Conservation (phyloP, 2,113 vertebrate genomes). For the Otocyon megalotis region DNA sequence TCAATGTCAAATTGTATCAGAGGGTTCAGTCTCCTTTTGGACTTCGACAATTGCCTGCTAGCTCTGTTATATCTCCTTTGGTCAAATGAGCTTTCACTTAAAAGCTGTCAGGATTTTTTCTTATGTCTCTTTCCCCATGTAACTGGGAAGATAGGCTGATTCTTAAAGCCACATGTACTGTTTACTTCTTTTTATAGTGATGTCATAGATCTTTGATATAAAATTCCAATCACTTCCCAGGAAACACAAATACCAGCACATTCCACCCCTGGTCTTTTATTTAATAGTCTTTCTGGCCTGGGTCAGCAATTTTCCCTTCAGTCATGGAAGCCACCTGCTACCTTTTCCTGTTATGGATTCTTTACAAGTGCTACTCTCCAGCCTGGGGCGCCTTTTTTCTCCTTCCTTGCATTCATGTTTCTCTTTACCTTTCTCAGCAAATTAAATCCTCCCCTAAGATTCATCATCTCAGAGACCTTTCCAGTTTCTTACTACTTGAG, state of each 20-base stretch:
- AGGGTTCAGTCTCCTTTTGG: conserved; percentile 42
- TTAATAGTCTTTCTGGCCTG: background rate
- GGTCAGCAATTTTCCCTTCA: background rate
- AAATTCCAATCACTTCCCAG: conserved; percentile 29
- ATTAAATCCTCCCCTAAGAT: background rate
- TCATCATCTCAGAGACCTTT: conserved; percentile 15
- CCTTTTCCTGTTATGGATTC: background rate
- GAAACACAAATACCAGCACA: background rate
- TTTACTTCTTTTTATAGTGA: conserved; percentile 39
- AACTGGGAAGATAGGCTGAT: background rate
- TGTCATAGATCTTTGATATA: conserved; percentile 40
- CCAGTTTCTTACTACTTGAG: background rate
- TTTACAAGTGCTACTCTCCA: background rate
- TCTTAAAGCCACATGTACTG: conserved; percentile 12
- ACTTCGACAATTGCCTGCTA: background rate
- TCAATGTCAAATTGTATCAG: conserved; percentile 74
- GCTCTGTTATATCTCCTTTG: conserved; percentile 37
- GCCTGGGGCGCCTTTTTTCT: background rate
- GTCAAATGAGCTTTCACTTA: conserved; percentile 66
- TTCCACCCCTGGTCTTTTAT: background rate
- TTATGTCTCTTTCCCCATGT: background rate
- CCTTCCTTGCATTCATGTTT: background rate
- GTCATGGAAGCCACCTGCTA: background rate
- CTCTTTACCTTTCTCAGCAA: conserved; percentile 35
- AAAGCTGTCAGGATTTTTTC: background rate